A percentile compares a stretch with the other conserved stretches of the same genome.
Evolutionary conservation across 2,113 vertebrate species (phyloP).

Genomic region (Rhagologus leucostigma): DNA sequence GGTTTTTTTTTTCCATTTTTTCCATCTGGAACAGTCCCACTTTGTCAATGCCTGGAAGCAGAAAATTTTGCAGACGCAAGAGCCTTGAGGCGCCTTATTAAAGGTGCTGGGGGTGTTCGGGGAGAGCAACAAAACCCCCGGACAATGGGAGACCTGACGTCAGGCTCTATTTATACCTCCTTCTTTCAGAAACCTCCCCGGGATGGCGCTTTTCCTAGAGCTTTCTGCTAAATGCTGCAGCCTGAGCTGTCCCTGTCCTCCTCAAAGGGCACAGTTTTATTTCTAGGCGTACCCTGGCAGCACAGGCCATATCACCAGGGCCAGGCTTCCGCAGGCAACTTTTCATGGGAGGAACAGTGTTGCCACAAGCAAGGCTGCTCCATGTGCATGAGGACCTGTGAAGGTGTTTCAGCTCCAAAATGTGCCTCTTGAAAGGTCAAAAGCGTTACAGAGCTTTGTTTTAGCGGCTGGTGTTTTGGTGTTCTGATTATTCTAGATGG

Average conservation of each 20-base stretch:
- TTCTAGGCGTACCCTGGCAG: not conserved
- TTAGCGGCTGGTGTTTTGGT: not conserved
- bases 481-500: not conserved
- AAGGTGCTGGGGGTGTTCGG: not conserved
- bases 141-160: slow-evolving; percentile 4
- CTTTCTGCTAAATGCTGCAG: not conserved
- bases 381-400: accelerated
- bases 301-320: not conserved
- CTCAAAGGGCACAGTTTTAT: slow-evolving; percentile 16
- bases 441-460: not conserved
- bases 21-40: not conserved
- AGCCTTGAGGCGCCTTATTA: not conserved
- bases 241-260: slow-evolving; percentile 12
- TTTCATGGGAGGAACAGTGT: not conserved
- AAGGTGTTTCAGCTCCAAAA: not conserved
- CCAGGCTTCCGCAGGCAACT: slow-evolving; percentile 12
- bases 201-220: slow-evolving; percentile 28
- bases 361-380: not conserved
- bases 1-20: not conserved
- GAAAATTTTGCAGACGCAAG: not conserved
- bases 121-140: not conserved
- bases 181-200: slow-evolving; percentile 13
- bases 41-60: slow-evolving; percentile 47
- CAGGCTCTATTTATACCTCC: slow-evolving; percentile 56
- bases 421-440: not conserved